Evolutionary conservation across 2,888 invertebrate genomes (phyloP).

Genomic region (Andrena hattorfiana): DNA sequence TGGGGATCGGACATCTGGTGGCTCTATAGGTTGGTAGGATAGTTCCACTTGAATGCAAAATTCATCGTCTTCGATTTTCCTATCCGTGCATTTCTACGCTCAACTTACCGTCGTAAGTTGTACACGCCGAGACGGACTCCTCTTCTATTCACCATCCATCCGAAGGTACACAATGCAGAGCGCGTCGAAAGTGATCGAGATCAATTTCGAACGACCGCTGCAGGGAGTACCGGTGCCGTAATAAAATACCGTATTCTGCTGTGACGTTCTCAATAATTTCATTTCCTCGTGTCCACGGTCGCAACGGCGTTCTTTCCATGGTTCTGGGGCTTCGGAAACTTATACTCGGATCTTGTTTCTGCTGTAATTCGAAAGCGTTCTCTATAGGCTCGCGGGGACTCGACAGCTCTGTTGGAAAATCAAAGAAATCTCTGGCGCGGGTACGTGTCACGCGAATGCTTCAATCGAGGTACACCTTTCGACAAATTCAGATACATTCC

Average conservation of each 20-base stretch:
- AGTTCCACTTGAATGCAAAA: constrained; percentile 81
- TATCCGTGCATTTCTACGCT: constrained; percentile 50
- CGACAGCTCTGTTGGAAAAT: neutral
- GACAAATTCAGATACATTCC: neutral
- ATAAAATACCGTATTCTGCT: neutral
- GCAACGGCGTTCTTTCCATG: neutral
- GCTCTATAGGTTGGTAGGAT: constrained; percentile 76
- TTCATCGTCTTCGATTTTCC: constrained; percentile 83
- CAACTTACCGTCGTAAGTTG: constrained; percentile 57
- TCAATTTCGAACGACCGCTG: constrained; percentile 14
- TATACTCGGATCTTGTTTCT: neutral
- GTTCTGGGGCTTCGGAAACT: neutral
- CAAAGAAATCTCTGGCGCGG: neutral
- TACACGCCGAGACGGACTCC: constrained; percentile 30
- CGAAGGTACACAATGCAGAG: neutral
- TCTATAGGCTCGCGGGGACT: too few relatives aligned
- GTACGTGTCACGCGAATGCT: constrained; percentile 7
- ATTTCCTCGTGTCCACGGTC: neutral
- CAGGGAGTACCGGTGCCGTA: neutral
- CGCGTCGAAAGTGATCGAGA: neutral
- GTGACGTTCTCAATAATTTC: neutral
- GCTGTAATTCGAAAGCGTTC: neutral
- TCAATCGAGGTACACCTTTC: constrained; percentile 10
- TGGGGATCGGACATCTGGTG: constrained; percentile 80
- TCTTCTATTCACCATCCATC: constrained; percentile 13